Evolutionary conservation across 2,888 invertebrate genomes (phyloP).

Genomic region (Acronicta psi): DNA sequence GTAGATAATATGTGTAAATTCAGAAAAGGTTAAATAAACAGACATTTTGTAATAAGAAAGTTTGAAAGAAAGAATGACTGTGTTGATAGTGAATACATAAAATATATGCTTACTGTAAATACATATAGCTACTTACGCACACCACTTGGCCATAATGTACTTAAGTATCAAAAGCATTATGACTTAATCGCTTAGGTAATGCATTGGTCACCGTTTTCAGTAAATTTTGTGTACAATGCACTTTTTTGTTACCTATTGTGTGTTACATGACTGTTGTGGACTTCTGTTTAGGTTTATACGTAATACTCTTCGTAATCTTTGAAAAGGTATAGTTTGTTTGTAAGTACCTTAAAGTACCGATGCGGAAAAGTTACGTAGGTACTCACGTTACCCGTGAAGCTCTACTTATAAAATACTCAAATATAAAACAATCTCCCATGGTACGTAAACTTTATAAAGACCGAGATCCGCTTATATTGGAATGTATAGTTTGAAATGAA

Average conservation of each 20-base stretch:
- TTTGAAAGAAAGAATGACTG: background rate
- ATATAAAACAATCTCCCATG: no score
- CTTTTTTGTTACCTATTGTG: constrained; percentile 43
- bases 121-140: constrained; percentile 1
- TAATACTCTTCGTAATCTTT: constrained; percentile 30
- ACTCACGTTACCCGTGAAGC: no score
- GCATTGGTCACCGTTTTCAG: constrained; percentile 57
- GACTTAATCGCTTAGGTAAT: constrained; percentile 67
- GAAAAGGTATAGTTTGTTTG: constrained; percentile 16
- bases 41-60: background rate
- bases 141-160: constrained; percentile 10
- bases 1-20: no score
- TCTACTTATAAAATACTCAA: no score
- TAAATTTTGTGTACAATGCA: constrained; percentile 42
- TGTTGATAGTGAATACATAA: background rate
- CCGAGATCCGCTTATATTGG: no score
- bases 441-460: no score
- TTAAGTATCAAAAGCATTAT: constrained; percentile 35
- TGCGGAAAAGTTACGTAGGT: background rate
- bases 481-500: no score
- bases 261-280: constrained; percentile 32
- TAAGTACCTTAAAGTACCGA: background rate
- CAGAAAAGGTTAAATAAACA: no score
- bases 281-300: constrained; percentile 23
- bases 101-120: background rate